These are phyloP conservation scores for Neosilurus mollespiculum DNA, from an alignment of 2,797 vertebrate genomes.

Conservation along the genomic window DNA sequence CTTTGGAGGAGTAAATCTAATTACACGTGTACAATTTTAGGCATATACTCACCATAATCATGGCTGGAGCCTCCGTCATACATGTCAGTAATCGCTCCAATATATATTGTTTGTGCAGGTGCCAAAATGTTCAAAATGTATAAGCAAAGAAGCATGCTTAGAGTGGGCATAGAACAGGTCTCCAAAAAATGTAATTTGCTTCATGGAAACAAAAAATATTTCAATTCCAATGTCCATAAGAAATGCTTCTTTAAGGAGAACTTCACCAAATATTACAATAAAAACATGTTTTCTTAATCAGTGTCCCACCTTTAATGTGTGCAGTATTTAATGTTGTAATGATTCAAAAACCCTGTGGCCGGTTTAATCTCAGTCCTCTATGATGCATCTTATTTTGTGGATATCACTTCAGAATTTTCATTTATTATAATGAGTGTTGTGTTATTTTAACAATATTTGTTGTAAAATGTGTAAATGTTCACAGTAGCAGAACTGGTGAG, in stretches of 20 bases:
- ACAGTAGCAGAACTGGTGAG: constrained; percentile 22
- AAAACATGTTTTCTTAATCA: background rate
- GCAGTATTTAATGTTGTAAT: background rate
- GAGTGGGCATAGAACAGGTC: no score
- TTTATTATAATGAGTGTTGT: background rate
- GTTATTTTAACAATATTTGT: constrained; percentile 18
- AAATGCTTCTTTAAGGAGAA: background rate
- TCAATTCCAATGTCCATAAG: no score
- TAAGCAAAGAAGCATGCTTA: no score
- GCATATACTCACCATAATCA: no score
- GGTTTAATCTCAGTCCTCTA: background rate
- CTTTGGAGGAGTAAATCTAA: no score
- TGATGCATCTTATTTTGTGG: constrained; percentile 1
- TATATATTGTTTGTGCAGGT: no score
- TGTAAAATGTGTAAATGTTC: constrained; percentile 25
- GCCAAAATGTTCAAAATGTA: no score
- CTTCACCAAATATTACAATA: background rate
- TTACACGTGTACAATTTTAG: no score
- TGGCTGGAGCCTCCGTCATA: no score
- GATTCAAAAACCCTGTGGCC: background rate
- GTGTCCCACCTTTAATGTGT: background rate
- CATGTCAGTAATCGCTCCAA: no score
- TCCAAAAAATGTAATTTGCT: no score
- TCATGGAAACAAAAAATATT: no score
- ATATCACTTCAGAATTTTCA: background rate